Conservation (phyloP, 2,888 invertebrate genomes). For the Aplocera efformata region DNA sequence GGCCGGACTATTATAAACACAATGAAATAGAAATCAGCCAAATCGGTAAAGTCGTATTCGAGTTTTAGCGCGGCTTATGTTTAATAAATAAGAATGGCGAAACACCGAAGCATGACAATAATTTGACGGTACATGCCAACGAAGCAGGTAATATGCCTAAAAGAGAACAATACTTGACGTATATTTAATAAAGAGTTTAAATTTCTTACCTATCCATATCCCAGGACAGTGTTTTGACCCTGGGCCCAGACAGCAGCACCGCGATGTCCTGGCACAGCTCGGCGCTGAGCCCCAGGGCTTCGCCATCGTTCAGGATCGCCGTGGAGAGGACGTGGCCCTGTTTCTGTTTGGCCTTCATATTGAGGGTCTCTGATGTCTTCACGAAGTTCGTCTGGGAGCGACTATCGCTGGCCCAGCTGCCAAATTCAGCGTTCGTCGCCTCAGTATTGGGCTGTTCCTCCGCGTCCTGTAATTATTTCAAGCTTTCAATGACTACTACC, state of each 20-base stretch:
- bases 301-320: conserved; percentile 80
- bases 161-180: too few relatives aligned
- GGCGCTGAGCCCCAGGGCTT: conserved; percentile 82
- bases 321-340: conserved; percentile 79
- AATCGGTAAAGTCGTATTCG: too few relatives aligned
- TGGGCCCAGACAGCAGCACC: conserved; percentile 84
- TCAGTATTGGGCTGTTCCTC: conserved; percentile 37
- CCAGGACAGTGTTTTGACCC: conserved; percentile 87
- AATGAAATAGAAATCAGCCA: too few relatives aligned
- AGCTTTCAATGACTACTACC: too few relatives aligned
- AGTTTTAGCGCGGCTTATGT: too few relatives aligned
- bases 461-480: conserved; percentile 41
- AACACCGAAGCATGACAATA: too few relatives aligned
- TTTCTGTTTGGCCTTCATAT: conserved; percentile 59
- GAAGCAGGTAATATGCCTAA: too few relatives aligned
- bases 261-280: conserved; percentile 86
- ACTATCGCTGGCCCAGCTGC: conserved; percentile 71
- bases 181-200: too few relatives aligned
- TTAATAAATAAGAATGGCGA: too few relatives aligned
- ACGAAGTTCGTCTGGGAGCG: conserved; percentile 70
- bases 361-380: conserved; percentile 70
- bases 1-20: too few relatives aligned
- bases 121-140: too few relatives aligned
- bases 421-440: conserved; percentile 54
- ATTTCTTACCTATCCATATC: conserved; percentile 77